Base-by-base conservation (phyloP, 2,888 invertebrate genomes). In the Athrips mouffetella region DNA sequence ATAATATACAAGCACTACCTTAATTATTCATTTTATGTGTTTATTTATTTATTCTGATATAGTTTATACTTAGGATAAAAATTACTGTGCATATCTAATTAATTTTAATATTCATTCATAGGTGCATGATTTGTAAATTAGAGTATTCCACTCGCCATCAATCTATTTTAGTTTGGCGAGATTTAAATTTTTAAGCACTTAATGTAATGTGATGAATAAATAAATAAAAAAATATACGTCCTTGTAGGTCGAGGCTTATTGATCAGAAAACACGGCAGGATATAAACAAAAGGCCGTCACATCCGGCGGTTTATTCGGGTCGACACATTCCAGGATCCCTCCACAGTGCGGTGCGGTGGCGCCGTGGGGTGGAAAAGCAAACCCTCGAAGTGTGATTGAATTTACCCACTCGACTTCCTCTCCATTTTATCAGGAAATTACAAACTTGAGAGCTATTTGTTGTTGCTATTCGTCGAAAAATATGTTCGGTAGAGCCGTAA, bases 361-460 rank as follows among this genome's bases (percentile, higher is more conserved):
- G 51, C 52, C 54, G 63, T 52, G 57, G 60, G 60, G 63, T 61
- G 55, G 57, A 57, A 59, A 58, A 56, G 66, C 60, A 67, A 69
- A 66, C 72, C 67, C 73, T 67, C 56, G 54, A 56, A 58, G 60
- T 64, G 58, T 65, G 69, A 71, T 69, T 69, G 67, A 70, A 71
- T 73, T 74, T 70, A 71, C 68, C 67, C 67, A 67, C 67, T 62
- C 63, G 62, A 70, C 63, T 67, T 62, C 61, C 65, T 45, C 62
- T 45, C 62, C 62, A 64, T 65, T 63, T 60, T 55, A 58, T 52
- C 53, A 49, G 52, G 58, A 62, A 58, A 62, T 59, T 58, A 54
- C 50, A 51, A 51, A 52, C 53, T 54, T 52, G 52, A 51, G 25
- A 16, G 29, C 25, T 42, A 30, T 47, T 47, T 48, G 47, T 23